Evolutionary conservation across 1,140 invertebrate genomes (phyloP), one percentile per base, ranked within the genome.

Genomic region (Teleopsis dalmanni): DNA sequence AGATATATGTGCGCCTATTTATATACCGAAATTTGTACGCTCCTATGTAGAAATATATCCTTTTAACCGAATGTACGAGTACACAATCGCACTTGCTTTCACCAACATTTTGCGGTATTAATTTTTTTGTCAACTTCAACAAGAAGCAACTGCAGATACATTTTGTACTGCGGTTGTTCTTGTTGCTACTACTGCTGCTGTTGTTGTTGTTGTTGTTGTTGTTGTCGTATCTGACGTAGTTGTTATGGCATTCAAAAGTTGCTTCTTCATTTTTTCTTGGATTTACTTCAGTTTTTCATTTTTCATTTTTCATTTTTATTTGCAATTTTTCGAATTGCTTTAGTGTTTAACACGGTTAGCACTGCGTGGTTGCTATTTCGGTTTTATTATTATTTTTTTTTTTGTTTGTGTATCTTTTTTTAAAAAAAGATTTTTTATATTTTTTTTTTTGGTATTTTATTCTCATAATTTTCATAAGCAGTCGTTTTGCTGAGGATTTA

Each of bases 401-500:
- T 22, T 10, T 18, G 37, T 40, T 16, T 37, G 2, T 40, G 7
- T 23, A 18, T 40, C 21, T 26, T 29, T 14, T 26, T 6, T 43
- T 14, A 18, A 22, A 27, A 18, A 29, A 29, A 43, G 27, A 43
- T 29, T 31, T 29, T 43, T 18, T 13, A 43, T 29, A 26, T 33
- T 64, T 62, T 61, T 64, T 55, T 55, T 60, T 56, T n/a, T n/a
- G n/a, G n/a, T n/a, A n/a, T n/a, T n/a, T n/a, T n/a, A n/a, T n/a
- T n/a, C n/a, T n/a, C n/a, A 59, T 65, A 62, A 62, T 65, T 60
- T 65, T 62, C 62, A 65, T 65, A 65, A 65, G 62, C 62, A 65
- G 59, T 59, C 61, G 58, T 65, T 65, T 65, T 57, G 57, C 54
- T 58, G 54, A 60, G 59, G 59, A 65, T 65, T 65, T 65, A 65